These are phyloP conservation scores for Nematopogon swammerdamellus DNA, from an alignment of 2,888 invertebrate genomes.

Conservation along the genomic window DNA sequence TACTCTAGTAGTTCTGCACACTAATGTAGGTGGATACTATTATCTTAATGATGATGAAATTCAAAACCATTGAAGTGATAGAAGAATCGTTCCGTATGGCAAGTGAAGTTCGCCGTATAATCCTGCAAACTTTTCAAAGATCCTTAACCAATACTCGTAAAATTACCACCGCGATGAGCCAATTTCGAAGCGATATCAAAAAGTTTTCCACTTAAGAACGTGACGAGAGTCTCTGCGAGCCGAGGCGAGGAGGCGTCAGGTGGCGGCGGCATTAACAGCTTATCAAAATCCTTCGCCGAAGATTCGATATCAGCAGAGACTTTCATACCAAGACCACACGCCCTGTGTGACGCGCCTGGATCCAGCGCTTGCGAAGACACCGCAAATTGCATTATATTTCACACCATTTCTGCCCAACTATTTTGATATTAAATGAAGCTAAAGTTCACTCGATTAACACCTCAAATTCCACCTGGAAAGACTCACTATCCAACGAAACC, in stretches of 20 bases:
- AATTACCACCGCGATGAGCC: constrained; percentile 3
- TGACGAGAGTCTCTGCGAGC: constrained; percentile 4
- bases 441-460: not conserved
- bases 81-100: no score
- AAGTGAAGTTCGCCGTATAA: no score
- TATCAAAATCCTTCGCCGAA: not conserved
- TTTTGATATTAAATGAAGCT: not conserved
- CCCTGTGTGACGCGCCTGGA: not conserved
- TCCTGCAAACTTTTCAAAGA: no score
- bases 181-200: constrained; percentile 26
- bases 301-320: not conserved
- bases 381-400: not conserved
- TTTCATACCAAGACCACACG: not conserved
- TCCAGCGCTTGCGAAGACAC: not conserved
- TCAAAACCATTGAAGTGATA: no score
- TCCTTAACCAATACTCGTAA: not conserved
- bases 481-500: not conserved
- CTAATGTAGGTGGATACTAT: no score
- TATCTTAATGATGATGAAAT: no score
- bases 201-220: constrained; percentile 28
- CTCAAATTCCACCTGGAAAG: not conserved
- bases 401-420: not conserved
- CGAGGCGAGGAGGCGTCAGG: constrained; percentile 1
- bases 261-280: constrained; percentile 1
- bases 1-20: no score